phyloP scores from a whole-genome alignment of 92 coral and sea anemone species.

The Metridium senile region DNA sequence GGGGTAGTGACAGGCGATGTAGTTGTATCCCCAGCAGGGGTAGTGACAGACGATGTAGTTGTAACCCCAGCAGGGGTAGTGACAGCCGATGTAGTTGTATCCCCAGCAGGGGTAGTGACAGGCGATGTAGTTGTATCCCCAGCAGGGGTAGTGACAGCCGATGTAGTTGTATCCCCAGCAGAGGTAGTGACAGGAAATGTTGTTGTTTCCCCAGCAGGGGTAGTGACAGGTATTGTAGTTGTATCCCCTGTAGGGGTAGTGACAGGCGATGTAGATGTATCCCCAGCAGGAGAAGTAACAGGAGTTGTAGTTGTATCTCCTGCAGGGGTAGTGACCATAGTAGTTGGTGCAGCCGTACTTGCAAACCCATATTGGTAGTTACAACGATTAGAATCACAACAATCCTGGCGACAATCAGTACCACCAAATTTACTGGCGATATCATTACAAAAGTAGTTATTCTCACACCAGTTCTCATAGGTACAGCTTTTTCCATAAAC shows the following conservation, averaged over 20 bases:
- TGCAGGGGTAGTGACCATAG: neutral
- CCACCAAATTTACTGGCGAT: neutral
- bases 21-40: slow-evolving; percentile 13
- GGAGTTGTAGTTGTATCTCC: neutral
- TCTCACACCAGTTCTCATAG: slow-evolving; percentile 22
- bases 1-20: neutral
- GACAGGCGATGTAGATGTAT: slow-evolving; percentile 9
- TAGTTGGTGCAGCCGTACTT: neutral
- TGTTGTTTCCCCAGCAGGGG: slow-evolving; percentile 10
- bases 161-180: neutral
- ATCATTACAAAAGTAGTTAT: neutral
- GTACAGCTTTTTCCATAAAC: slow-evolving; percentile 56
- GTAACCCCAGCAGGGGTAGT: slow-evolving; percentile 16
- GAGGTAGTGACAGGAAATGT: slow-evolving; percentile 9
- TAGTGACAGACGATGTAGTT: slow-evolving; percentile 11
- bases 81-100: neutral
- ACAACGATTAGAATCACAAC: slow-evolving; percentile 1
- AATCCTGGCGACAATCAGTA: slow-evolving; percentile 1
- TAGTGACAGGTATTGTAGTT: neutral
- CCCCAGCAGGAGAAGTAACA: neutral
- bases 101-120: slow-evolving; percentile 24
- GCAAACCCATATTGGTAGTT: slow-evolving; percentile 24
- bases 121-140: neutral
- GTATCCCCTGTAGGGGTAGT: slow-evolving; percentile 18
- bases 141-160: slow-evolving; percentile 7